Conservation (phyloP, 2,113 vertebrate genomes). For the Psittacara wagleri region DNA sequence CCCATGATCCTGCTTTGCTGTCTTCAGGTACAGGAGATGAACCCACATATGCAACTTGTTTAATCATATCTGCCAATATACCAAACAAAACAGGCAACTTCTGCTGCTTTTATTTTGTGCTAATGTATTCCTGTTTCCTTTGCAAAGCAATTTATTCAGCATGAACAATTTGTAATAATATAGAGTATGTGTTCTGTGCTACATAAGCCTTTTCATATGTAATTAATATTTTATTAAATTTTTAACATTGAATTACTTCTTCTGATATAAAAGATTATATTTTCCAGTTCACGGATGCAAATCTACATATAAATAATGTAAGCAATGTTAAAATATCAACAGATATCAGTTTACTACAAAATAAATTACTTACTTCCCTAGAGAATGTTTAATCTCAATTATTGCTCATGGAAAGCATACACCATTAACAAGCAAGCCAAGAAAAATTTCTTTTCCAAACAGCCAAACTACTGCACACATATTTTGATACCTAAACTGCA, state of each 20-base stretch:
- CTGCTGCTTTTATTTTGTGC: background rate
- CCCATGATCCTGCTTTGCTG: background rate
- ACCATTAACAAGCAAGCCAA: background rate
- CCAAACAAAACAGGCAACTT: background rate
- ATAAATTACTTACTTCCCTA: conserved; percentile 50
- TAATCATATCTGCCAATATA: background rate
- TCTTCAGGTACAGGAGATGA: background rate
- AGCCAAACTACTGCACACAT: background rate
- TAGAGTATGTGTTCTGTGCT: background rate
- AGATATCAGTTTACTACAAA: conserved; percentile 53
- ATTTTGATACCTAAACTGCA: background rate
- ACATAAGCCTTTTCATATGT: conserved; percentile 1
- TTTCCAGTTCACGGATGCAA: conserved; percentile 60
- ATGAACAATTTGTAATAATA: conserved; percentile 10
- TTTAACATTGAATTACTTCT: conserved; percentile 45
- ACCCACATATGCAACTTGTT: background rate
- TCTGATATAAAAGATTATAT: conserved; percentile 21
- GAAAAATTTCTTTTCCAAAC: background rate
- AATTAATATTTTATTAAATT: conserved; percentile 61
- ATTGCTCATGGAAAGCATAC: background rate
- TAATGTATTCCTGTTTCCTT: background rate
- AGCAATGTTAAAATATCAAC: conserved; percentile 34
- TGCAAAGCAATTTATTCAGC: conserved; percentile 41
- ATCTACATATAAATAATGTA: conserved; percentile 52
- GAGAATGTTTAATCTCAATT: conserved; percentile 53